These are phyloP conservation scores for Amiota mariae DNA, from an alignment of 2,888 invertebrate genomes.

Conservation along the genomic window DNA sequence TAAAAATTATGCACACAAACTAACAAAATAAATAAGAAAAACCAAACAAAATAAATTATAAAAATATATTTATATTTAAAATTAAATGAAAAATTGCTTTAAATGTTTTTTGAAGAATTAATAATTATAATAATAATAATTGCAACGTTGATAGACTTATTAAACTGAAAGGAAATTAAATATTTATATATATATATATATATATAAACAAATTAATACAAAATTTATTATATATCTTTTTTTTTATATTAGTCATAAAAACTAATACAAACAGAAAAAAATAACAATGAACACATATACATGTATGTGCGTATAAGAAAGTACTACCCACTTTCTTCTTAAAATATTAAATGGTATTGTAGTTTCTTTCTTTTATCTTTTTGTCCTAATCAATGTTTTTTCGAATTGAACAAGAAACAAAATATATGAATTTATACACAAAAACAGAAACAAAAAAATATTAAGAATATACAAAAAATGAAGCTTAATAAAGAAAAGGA, in stretches of 20 bases:
- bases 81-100: slow-evolving; percentile 55
- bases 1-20: slow-evolving; percentile 25
- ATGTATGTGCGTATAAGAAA: too few species aligned
- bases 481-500: slow-evolving; percentile 13
- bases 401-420: too few species aligned
- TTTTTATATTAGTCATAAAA: too few species aligned
- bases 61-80: not conserved
- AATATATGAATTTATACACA: not conserved
- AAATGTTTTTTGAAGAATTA: slow-evolving; percentile 57
- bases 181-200: not conserved
- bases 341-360: too few species aligned
- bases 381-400: too few species aligned
- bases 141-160: slow-evolving; percentile 64
- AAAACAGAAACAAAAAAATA: not conserved
- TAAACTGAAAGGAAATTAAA: slow-evolving; percentile 18
- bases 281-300: too few species aligned
- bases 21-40: slow-evolving; percentile 33
- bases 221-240: too few species aligned
- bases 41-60: slow-evolving; percentile 11
- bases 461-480: slow-evolving; percentile 2
- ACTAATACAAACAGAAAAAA: too few species aligned
- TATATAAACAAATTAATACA: too few species aligned
- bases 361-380: too few species aligned
- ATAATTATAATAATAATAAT: slow-evolving; percentile 28
- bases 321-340: too few species aligned